Conservation (phyloP, 2,113 vertebrate genomes). For the Lonchura striata region DNA sequence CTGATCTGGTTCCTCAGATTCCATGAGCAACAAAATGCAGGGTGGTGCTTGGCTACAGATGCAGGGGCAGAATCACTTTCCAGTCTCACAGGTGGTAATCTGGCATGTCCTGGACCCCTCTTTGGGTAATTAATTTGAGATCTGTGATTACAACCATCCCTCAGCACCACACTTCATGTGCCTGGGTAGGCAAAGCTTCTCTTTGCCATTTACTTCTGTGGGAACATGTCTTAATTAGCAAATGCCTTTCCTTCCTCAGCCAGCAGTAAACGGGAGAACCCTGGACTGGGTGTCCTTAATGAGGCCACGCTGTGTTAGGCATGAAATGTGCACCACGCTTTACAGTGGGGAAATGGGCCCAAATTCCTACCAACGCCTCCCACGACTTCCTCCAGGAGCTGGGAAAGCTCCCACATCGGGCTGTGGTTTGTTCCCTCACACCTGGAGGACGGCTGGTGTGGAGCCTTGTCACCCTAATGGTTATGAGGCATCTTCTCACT, state of each 20-base stretch:
- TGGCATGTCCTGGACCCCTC: background rate
- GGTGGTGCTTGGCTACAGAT: background rate
- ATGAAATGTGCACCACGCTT: background rate
- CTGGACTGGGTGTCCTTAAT: background rate
- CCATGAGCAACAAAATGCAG: background rate
- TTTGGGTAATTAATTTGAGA: background rate
- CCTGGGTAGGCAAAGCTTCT: background rate
- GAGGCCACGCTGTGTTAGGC: background rate
- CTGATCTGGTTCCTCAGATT: background rate
- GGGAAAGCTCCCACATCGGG: background rate
- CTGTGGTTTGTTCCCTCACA: background rate
- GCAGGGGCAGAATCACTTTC: background rate
- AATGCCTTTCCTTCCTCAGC: background rate
- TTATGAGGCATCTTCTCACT: background rate
- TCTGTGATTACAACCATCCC: background rate
- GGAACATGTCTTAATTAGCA: background rate
- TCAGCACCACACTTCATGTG: fast-evolving
- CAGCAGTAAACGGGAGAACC: background rate
- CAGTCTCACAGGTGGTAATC: background rate
- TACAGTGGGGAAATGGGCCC: background rate
- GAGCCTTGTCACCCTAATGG: background rate
- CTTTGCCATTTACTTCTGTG: background rate
- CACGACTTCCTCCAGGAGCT: background rate
- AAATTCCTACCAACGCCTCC: background rate
- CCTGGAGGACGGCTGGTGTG: background rate